Percentiles rank a stretch among this genome's conserved stretches.
These are phyloP conservation scores for Vipera latastei DNA, from an alignment of 2,797 vertebrate species.

Conservation along the genomic window DNA sequence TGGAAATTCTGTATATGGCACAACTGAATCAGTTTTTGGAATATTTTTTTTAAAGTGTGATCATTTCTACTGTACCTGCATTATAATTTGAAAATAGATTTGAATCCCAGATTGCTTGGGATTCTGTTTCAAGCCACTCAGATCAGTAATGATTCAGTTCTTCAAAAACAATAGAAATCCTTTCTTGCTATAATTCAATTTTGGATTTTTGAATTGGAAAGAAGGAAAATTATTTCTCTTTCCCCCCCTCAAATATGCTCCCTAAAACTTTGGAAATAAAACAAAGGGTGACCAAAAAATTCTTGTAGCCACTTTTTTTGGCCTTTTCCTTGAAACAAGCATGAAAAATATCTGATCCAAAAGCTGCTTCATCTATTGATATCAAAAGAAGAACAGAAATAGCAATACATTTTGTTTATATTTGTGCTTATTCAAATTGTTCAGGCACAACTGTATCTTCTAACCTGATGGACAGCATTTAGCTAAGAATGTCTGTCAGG, in stretches of 20 bases:
- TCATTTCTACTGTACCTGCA: not conserved
- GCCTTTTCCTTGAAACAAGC: not conserved
- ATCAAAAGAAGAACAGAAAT: not conserved
- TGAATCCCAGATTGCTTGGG: not conserved
- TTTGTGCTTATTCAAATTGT: not conserved
- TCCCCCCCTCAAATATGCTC: not conserved
- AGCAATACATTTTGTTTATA: not conserved
- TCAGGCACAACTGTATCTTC: not conserved
- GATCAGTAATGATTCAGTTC: not conserved
- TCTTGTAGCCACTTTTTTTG: not conserved
- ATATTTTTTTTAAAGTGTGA: not conserved
- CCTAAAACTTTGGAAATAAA: not conserved
- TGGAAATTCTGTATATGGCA: not conserved
- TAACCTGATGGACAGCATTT: not conserved
- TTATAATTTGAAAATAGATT: not conserved
- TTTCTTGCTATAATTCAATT: not conserved
- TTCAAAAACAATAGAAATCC: not conserved
- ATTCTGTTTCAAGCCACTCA: not conserved
- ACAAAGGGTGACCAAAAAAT: not conserved
- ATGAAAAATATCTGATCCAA: not conserved
- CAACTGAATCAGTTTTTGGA: not conserved
- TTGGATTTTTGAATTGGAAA: not conserved
- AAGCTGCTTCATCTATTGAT: not conserved
- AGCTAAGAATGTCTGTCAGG: not conserved
- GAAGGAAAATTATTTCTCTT: not conserved